A percentile compares a stretch with the other conserved stretches of the same genome.
phyloP scores from a whole-genome alignment of 2,888 invertebrate genomes.

The Peribatodes rhomboidaria region DNA sequence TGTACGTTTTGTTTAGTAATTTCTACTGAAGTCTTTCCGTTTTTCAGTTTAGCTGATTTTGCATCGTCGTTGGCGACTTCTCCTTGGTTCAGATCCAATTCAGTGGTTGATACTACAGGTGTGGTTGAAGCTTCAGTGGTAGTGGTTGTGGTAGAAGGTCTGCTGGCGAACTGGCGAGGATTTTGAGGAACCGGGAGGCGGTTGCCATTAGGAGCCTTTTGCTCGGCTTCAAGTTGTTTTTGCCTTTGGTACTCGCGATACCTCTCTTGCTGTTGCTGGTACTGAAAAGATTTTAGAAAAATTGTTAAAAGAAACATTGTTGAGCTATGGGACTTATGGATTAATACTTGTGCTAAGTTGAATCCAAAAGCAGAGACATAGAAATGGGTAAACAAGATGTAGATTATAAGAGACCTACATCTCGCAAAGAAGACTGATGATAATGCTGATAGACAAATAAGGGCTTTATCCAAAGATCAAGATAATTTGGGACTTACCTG shows the following conservation, averaged over 20 bases:
- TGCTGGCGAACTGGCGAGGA: conserved; percentile 67
- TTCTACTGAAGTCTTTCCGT: conserved; percentile 71
- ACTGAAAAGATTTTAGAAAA: conserved; percentile 58
- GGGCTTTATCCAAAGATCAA: too few species aligned
- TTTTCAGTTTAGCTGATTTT: conserved; percentile 51
- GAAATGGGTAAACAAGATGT: too few species aligned
- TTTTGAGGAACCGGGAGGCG: conserved; percentile 60
- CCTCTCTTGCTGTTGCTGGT: conserved; percentile 72
- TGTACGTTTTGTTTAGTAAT: conserved; percentile 75
- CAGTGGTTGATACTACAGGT: conserved; percentile 65
- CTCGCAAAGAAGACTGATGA: too few species aligned
- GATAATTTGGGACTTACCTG: too few species aligned
- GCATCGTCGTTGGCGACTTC: conserved; percentile 56
- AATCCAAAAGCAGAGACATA: too few species aligned
- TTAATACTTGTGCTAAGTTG: too few species aligned
- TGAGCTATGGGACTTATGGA: background rate
- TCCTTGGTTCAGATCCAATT: conserved; percentile 65
- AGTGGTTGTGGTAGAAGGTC: conserved; percentile 50
- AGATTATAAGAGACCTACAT: too few species aligned
- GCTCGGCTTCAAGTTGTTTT: conserved; percentile 64
- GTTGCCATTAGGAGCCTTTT: conserved; percentile 53
- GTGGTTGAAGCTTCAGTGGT: conserved; percentile 60
- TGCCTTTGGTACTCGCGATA: conserved; percentile 74
- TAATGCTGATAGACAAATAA: too few species aligned
- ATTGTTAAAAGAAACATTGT: background rate